Percentiles rank a stretch among this genome's conserved stretches.
These are phyloP conservation scores for Unio pictorum DNA, from an alignment of 2,888 invertebrate genomes.

Conservation along the genomic window DNA sequence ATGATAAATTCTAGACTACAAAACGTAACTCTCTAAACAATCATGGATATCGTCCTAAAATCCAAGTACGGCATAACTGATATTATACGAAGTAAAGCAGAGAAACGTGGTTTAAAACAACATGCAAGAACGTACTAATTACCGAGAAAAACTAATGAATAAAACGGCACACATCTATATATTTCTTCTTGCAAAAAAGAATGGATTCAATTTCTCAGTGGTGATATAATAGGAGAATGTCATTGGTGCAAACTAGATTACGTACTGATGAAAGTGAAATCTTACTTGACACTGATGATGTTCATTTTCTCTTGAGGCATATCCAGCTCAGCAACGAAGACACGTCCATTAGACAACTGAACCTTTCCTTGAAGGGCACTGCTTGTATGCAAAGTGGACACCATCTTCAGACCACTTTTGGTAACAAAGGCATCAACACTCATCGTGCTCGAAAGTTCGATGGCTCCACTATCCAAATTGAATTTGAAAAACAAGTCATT, in stretches of 20 bases:
- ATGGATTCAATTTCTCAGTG: background rate
- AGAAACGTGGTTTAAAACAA: too few species aligned
- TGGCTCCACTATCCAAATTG: slow-evolving; percentile 79
- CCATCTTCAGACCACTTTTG: slow-evolving; percentile 86
- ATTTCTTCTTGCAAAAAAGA: too few species aligned
- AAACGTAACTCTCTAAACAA: too few species aligned
- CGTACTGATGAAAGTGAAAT: slow-evolving; percentile 16
- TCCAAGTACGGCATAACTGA: too few species aligned
- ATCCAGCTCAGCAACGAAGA: slow-evolving; percentile 83
- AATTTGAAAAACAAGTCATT: too few species aligned
- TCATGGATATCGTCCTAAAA: too few species aligned
- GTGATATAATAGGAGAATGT: background rate
- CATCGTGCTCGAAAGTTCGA: slow-evolving; percentile 89
- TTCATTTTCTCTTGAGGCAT: slow-evolving; percentile 89
- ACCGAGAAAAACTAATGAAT: too few species aligned
- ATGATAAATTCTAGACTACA: too few species aligned
- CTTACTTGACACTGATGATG: slow-evolving; percentile 81
- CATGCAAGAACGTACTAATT: too few species aligned
- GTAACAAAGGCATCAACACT: slow-evolving; percentile 85
- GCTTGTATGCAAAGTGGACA: slow-evolving; percentile 87
- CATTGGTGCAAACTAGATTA: background rate
- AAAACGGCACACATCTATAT: too few species aligned
- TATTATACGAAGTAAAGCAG: too few species aligned
- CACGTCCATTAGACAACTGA: slow-evolving; percentile 79
- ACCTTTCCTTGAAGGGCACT: slow-evolving; percentile 84